phyloP scores from a whole-genome alignment of 2,113 vertebrate species.

The Xenopus borealis region DNA sequence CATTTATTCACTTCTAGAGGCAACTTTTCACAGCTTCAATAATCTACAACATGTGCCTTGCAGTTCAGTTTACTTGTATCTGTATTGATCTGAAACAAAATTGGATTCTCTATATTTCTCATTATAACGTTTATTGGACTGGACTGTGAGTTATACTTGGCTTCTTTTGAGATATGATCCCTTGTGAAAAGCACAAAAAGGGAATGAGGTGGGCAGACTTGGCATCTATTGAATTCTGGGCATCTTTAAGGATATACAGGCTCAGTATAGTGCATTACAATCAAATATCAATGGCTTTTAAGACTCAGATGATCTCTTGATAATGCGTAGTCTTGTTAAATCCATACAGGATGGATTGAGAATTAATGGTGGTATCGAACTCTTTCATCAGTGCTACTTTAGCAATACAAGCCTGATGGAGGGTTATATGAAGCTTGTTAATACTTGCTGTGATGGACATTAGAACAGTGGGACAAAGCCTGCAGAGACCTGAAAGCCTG shows the following conservation, averaged over 20 bases:
- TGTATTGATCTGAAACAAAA: slow-evolving; percentile 38
- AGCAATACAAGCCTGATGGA: not conserved
- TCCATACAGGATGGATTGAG: slow-evolving; percentile 7
- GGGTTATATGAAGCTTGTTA: slow-evolving; percentile 7
- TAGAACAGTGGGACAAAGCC: too few relatives aligned
- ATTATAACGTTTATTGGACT: slow-evolving; percentile 36
- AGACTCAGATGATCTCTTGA: slow-evolving; percentile 2
- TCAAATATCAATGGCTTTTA: slow-evolving; percentile 12
- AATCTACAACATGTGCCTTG: not conserved
- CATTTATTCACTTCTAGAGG: too few relatives aligned
- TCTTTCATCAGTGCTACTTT: slow-evolving; percentile 17
- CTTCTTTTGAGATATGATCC: not conserved
- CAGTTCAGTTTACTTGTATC: slow-evolving; percentile 29
- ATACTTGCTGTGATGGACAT: slow-evolving; percentile 5
- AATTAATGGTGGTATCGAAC: slow-evolving; percentile 19
- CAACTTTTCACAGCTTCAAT: too few relatives aligned
- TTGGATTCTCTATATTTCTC: slow-evolving; percentile 40
- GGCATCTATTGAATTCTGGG: not conserved
- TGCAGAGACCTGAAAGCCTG: too few relatives aligned
- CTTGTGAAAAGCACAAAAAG: too few relatives aligned
- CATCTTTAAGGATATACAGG: slow-evolving; percentile 10
- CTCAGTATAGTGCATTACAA: slow-evolving; percentile 21
- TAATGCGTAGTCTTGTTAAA: slow-evolving; percentile 9
- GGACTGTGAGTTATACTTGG: slow-evolving; percentile 25
- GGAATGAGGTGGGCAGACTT: slow-evolving; percentile 1